These are phyloP conservation scores for Helostoma temminkii DNA, from an alignment of 2,797 vertebrate species.

Conservation along the genomic window DNA sequence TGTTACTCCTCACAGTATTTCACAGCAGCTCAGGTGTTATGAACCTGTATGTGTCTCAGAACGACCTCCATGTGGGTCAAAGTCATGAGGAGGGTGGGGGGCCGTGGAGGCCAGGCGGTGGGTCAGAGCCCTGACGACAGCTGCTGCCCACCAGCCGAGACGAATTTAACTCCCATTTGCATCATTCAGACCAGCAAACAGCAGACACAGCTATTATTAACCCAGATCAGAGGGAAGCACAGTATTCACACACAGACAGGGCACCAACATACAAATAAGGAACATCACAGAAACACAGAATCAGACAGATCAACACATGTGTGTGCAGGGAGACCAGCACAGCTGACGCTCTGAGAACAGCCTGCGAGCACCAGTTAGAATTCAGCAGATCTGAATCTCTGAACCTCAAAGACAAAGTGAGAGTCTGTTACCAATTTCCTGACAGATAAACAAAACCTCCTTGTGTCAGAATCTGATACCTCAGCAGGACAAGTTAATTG, in stretches of 20 bases:
- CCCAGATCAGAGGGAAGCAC: conserved; percentile 47
- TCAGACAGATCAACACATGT: neutral
- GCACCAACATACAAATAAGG: conserved; percentile 30
- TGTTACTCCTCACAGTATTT: too few species aligned
- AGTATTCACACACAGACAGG: conserved; percentile 17
- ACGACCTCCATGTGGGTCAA: conserved; percentile 25
- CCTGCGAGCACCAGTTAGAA: neutral
- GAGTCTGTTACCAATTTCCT: neutral
- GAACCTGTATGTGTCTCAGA: neutral
- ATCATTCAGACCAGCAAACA: conserved; percentile 59
- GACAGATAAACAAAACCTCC: neutral
- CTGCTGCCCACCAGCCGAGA: conserved; percentile 63
- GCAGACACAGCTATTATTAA: conserved; percentile 79
- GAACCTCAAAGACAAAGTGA: neutral
- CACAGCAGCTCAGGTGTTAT: neutral
- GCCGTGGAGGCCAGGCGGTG: neutral
- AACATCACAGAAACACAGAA: conserved; percentile 29
- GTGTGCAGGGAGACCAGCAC: neutral
- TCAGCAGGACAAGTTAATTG: too few species aligned
- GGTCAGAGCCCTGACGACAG: conserved; percentile 52
- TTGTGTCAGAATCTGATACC: too few species aligned
- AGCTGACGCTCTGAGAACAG: neutral
- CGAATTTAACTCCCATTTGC: conserved; percentile 42
- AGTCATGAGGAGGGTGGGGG: conserved; percentile 7
- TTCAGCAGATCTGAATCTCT: neutral